A percentile compares a stretch with the other conserved stretches of the same genome.
Conservation (phyloP, 1,140 invertebrate genomes). For the Muscidifurax raptorellus region DNA sequence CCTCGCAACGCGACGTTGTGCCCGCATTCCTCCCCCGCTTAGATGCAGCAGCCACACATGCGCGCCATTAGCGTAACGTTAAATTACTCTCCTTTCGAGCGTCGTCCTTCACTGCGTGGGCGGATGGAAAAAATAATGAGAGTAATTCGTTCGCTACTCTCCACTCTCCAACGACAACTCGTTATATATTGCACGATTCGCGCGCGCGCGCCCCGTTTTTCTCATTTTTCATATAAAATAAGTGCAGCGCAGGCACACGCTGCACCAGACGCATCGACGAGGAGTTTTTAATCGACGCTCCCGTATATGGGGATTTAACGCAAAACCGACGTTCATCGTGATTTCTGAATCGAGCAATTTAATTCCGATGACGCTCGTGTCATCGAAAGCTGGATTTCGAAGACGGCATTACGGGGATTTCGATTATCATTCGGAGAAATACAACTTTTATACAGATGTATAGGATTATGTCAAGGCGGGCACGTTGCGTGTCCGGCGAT, state of each 20-base stretch:
- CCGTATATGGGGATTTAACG: neutral
- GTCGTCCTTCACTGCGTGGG: neutral
- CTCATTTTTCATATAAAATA: neutral
- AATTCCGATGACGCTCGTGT: too few relatives aligned
- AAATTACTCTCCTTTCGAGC: neutral
- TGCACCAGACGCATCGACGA: too few relatives aligned
- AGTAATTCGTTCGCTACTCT: constrained; percentile 57
- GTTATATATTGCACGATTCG: neutral
- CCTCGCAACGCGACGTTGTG: neutral
- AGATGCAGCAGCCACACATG: neutral
- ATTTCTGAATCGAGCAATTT: neutral
- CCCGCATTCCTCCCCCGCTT: neutral
- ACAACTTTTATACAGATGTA: neutral
- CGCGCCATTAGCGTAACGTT: neutral
- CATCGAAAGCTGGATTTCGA: neutral
- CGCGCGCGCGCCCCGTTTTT: neutral
- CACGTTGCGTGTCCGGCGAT: neutral
- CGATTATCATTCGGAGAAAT: neutral
- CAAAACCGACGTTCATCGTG: too few relatives aligned
- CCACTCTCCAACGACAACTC: neutral
- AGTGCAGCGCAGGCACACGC: neutral
- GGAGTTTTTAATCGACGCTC: neutral
- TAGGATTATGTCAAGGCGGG: neutral
- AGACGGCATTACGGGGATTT: neutral
- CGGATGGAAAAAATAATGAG: constrained; percentile 55